Base-by-base conservation (phyloP, 1,140 invertebrate genomes). In the Eumaeus atala region DNA sequence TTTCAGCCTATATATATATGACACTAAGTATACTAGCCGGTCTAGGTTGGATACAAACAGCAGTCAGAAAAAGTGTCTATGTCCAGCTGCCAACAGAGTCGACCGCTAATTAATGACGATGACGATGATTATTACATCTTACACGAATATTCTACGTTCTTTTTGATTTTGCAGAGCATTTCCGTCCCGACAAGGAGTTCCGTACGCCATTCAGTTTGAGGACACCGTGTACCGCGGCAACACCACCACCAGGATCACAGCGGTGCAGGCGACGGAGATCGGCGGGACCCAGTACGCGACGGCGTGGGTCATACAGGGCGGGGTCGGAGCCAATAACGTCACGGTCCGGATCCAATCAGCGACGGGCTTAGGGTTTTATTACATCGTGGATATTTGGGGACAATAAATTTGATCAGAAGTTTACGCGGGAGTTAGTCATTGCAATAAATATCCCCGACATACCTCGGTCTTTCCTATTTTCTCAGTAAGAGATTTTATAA, bases 311-410 rank as follows among this genome's bases (percentile, higher is more conserved):
- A 4, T 61, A 0, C 9, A 21, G 1, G 65, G 65, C 0, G 65
- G 61, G 1, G 34, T 62, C 4, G 50, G 54, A 1, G 12, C 42
- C 36, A 55, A 28, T 35, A 64, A 48, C 34, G 62, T 58, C 1
- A 63, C 66, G 9, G 42, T 66, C 16, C 51, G 66, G 14, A 17
- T 66, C 18, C 56, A 60, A n/a, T 58, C 66, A 0, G 40, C 53
- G 4, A 49, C 42, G 11, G 58, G 63, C 9, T 57, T 40, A 34
- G 66, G 66, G 1, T 69, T 51, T 28, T 59, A 66, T 40, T 66
- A 58, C 21, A 14, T 38, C 11, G 51, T 69, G 12, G 61, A 63
- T 10, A 48, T 69, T 40, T 69, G 59, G 58, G 66, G 66, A 37
- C 58, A 58, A 38, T 67, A 58, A 55, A 37, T 12, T 44, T 42